Evolutionary conservation across 1,140 invertebrate genomes (phyloP), one percentile per base, ranked within the genome.

Genomic region (Meloidogyne exigua): DNA sequence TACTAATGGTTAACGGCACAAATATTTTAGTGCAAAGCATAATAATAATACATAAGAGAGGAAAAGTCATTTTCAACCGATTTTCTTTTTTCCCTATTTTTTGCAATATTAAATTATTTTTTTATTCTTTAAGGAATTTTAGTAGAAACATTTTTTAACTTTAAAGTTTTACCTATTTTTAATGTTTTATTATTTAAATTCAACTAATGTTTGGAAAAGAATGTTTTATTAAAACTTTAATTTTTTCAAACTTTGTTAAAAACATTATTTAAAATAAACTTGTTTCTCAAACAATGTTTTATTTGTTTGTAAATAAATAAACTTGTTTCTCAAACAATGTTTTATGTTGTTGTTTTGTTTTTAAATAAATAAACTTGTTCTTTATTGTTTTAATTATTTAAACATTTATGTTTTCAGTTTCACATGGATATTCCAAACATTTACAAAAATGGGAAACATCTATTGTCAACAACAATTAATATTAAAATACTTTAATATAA

Each of bases 71-170:
- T 57, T 57, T 57, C n/a, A 57, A 44, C 4, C 18, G 18, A 57
- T 21, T 57, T 57, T 18, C 13, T 18, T 57, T 57, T 57, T 57
- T 57, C 10, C 9, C 9, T 10, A 39, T 39, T 39, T 49, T n/a
- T 57, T 57, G 49, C 49, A 57, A 57, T 57, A 57, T 57, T 57
- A 57, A 57, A 57, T 57, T 57, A 57, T 57, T n/a, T n/a, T 57
- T 57, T n/a, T n/a, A n/a, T n/a, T n/a, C n/a, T 7, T 57, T 57
- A n/a, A n/a, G 5, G 21, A 57, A n/a, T 7, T n/a, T 49, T 18
- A 49, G 5, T 18, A 49, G 5, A n/a, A 57, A 57, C 2, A 12
- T 49, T 49, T 15, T 49, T 49, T 49, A 57, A 5, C 13, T n/a
- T 4, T n/a, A n/a, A 7, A 7, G 18, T n/a, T n/a, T n/a, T n/a